Evolutionary conservation across 2,888 invertebrate species (phyloP).

Genomic region (Hylaea fasciaria): DNA sequence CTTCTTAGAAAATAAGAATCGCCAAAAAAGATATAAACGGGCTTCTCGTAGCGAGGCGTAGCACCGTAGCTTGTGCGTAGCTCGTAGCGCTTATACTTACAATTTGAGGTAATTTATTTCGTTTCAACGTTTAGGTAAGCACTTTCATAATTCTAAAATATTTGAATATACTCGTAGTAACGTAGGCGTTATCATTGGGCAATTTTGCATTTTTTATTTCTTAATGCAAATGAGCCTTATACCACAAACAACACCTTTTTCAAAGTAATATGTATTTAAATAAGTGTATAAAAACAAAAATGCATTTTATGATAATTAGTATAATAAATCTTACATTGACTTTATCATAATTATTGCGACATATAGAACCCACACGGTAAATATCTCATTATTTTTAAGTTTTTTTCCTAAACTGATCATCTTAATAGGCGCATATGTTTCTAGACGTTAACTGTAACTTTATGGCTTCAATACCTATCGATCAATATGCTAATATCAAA

Average conservation of each 20-base stretch:
- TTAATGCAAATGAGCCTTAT: too few relatives aligned
- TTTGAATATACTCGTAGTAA: too few relatives aligned
- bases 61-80: slow-evolving; percentile 37
- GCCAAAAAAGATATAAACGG: slow-evolving; percentile 38
- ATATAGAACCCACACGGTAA: too few relatives aligned
- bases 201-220: too few relatives aligned
- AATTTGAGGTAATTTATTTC: neutral
- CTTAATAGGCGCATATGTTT: neutral
- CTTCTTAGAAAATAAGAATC: neutral
- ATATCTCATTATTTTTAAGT: too few relatives aligned
- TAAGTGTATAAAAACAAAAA: too few relatives aligned
- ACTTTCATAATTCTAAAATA: neutral
- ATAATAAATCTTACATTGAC: too few relatives aligned
- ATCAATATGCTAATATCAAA: slow-evolving; percentile 49
- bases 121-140: neutral
- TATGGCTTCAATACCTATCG: slow-evolving; percentile 29
- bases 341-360: too few relatives aligned
- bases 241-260: too few relatives aligned
- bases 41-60: slow-evolving; percentile 32
- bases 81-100: slow-evolving; percentile 7
- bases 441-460: slow-evolving; percentile 17
- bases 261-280: too few relatives aligned
- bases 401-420: neutral
- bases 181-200: too few relatives aligned
- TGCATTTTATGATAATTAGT: too few relatives aligned